These are phyloP conservation scores for Drosophila pseudotakahashii DNA, from an alignment of 2,888 invertebrate species.

Conservation along the genomic window DNA sequence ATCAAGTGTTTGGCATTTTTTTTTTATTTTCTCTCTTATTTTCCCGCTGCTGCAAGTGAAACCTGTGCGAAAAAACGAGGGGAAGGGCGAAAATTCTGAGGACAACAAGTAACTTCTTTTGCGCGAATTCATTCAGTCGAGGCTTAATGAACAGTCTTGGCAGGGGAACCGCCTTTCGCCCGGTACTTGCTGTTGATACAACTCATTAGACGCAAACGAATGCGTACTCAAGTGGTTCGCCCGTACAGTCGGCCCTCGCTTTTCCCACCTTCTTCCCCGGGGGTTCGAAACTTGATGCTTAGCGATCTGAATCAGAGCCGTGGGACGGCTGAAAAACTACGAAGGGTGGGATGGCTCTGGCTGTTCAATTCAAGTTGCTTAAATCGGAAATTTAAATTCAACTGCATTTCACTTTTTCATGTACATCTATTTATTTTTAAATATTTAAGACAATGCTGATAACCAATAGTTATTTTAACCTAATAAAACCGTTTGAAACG, in stretches of 20 bases:
- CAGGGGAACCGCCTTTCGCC: slow-evolving; percentile 24
- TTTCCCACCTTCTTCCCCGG: neutral
- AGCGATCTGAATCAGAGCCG: slow-evolving; percentile 21
- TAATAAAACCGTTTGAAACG: too few species aligned
- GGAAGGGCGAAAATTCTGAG: slow-evolving; percentile 15
- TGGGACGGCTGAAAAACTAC: slow-evolving; percentile 1
- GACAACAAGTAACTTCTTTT: slow-evolving; percentile 79
- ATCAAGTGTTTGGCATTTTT: slow-evolving; percentile 72
- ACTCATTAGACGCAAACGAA: slow-evolving; percentile 82
- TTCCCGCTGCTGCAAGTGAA: slow-evolving; percentile 66
- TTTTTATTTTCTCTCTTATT: slow-evolving; percentile 24
- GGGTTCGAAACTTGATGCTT: slow-evolving; percentile 12
- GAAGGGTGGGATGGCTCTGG: slow-evolving; percentile 2
- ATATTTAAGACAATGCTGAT: too few species aligned
- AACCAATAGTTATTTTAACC: too few species aligned
- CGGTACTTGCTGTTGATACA: slow-evolving; percentile 79
- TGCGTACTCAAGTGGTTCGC: slow-evolving; percentile 76
- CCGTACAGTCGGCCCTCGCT: slow-evolving; percentile 29
- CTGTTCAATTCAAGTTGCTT: slow-evolving; percentile 24
- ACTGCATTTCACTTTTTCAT: neutral
- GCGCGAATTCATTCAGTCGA: slow-evolving; percentile 81
- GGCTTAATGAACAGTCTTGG: slow-evolving; percentile 81
- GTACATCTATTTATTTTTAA: too few species aligned
- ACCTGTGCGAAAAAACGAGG: slow-evolving; percentile 43
- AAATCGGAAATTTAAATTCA: slow-evolving; percentile 11